Evolutionary conservation across 2,888 invertebrate species (phyloP).

Genomic region (Odontothrips loti): DNA sequence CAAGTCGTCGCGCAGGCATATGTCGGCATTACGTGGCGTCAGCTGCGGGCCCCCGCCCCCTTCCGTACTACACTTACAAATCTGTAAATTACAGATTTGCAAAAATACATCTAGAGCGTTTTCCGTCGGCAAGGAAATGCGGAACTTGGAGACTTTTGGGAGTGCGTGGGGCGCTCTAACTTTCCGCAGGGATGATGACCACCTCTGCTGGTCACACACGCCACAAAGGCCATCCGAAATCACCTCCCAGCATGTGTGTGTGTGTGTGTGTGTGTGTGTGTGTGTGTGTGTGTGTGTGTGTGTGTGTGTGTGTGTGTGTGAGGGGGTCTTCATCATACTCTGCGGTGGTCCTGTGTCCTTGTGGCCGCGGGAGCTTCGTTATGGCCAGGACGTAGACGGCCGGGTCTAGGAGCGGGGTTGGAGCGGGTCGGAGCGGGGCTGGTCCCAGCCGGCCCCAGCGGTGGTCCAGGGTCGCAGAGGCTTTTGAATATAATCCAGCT

Average conservation of each 20-base stretch:
- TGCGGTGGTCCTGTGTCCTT: neutral
- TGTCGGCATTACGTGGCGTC: neutral
- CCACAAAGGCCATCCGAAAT: no score
- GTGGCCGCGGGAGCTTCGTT: neutral
- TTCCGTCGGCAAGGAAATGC: no score
- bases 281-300: no score
- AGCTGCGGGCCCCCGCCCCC: neutral
- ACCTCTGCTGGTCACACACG: no score
- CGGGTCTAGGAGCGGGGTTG: no score
- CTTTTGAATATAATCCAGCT: slow-evolving; percentile 1
- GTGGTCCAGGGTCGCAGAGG: neutral
- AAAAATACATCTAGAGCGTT: no score
- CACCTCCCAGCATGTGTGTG: no score
- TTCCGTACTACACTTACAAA: neutral
- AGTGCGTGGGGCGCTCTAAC: no score
- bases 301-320: neutral
- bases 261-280: no score
- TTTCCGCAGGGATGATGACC: no score
- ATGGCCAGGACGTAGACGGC: neutral
- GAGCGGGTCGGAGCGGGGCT: neutral
- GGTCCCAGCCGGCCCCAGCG: neutral
- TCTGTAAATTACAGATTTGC: no score
- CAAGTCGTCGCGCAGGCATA: neutral
- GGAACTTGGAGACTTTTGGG: no score
- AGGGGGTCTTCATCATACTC: neutral